Conservation (phyloP, 2,888 invertebrate species). For the Arge pagana region DNA sequence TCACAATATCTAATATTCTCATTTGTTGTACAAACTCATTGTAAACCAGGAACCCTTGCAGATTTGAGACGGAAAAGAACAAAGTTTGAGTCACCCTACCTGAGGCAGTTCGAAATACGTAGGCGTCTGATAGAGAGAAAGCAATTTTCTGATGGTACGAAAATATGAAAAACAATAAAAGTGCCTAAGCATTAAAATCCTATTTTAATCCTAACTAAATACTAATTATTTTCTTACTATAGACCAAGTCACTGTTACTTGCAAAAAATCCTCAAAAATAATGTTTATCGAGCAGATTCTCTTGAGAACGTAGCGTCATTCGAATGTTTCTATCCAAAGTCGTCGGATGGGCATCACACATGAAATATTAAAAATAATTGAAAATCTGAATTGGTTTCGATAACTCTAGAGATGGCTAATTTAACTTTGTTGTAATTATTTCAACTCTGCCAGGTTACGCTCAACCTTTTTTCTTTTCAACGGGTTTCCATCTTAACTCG, state of each 20-base stretch:
- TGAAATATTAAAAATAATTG: too few species aligned
- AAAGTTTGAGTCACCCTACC: constrained; percentile 51
- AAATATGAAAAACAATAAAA: constrained; percentile 23
- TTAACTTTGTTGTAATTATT: too few species aligned
- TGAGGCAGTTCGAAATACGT: constrained; percentile 49
- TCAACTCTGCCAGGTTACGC: constrained; percentile 33
- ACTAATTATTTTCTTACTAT: constrained; percentile 28
- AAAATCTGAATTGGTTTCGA: too few species aligned
- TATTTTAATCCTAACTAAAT: constrained; percentile 30
- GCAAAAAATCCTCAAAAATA: constrained; percentile 38
- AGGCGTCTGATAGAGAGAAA: constrained; percentile 51
- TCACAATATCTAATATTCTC: constrained; percentile 14
- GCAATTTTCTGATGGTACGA: constrained; percentile 52
- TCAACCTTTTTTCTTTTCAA: constrained; percentile 42
- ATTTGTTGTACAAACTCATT: constrained; percentile 23
- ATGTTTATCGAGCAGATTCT: constrained; percentile 38
- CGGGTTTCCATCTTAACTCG: constrained; percentile 21
- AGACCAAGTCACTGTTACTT: constrained; percentile 20
- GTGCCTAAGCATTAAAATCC: constrained; percentile 27
- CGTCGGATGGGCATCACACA: too few species aligned
- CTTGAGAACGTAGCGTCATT: too few species aligned
- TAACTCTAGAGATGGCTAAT: too few species aligned
- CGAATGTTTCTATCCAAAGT: too few species aligned
- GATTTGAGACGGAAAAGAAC: constrained; percentile 54
- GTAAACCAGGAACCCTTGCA: constrained; percentile 40